Base-by-base conservation (phyloP, 2,888 invertebrate species). In the Drosophila austrosaltans region DNA sequence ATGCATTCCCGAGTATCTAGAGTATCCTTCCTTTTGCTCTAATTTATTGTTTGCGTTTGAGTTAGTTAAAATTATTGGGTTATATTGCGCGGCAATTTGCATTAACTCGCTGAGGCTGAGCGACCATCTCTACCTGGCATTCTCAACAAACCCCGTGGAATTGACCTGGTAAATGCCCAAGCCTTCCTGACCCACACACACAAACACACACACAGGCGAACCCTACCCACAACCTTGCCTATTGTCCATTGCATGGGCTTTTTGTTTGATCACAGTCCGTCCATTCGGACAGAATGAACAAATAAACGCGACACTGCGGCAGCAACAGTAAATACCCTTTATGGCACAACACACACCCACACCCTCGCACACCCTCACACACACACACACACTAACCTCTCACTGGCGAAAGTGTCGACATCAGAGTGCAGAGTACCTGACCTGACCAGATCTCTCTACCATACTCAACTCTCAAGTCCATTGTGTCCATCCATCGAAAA, bases 41-140 rank as follows among this genome's bases (percentile, higher is more conserved):
- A 36, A 65, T 69, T 75, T 76, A 77, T 2, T 36, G 36, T 25
- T 25, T 7, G 22, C 7, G 22, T 10, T 5, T 84, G 73, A 81
- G 75, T 77, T 81, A 84, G 79, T 79, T 77, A 42, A 89, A 88
- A 85, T 89, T 85, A 84, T 88, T 89, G 88, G 86, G 83, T 90
- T 88, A 90, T 90, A 90, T 90, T 90, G 85, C 90, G 88, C 82
- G 81, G 76, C 88, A 82, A 90, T 87, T 90, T 89, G 87, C 88
- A 89, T 89, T 89, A 89, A 79, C 86, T 86, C 83, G 85, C 74
- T 66, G 69, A 66, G 60, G 36, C 53, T 40, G 4, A 36, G 36
- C 1, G 7, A 4, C 22, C 0, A n/a, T 42, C 4, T 30, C 71
- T 69, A 80, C 73, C 73, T 74, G n/a, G 30, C 32, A 39, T n/a